Evolutionary conservation across 1,140 invertebrate species (phyloP), one percentile per base, ranked within the genome.

Genomic region (Schmidtea mediterranea): DNA sequence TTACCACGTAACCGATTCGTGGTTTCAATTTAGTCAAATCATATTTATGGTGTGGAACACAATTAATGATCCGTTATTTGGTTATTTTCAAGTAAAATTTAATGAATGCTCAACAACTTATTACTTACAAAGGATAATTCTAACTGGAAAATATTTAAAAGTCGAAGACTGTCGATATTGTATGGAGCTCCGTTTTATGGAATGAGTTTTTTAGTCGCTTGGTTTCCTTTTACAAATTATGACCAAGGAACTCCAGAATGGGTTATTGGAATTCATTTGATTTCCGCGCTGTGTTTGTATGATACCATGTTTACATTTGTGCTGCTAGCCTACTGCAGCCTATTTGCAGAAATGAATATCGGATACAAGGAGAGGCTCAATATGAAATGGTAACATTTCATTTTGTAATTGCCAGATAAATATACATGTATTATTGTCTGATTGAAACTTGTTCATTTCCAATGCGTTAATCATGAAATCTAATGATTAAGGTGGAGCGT

Each of bases 41-140:
- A 43, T 69, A 9, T 67, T 61, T 48, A 53, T 69, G 52, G 37
- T 68, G 6, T 69, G 67, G 67, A 69, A 69, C 53, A 59, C 67
- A 0, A 53, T 69, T 26, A 69, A 69, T 50, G 67, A 69, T 49
- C 67, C 67, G 5, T 48, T 68, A 36, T 68, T 69, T 54, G 67
- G 63, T 13, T 66, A 67, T 49, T 50, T 57, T 5, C 62, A 32
- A 32, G 26, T 32, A 32, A 10, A 6, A 6, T 32, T 10, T 32
- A 32, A 6, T 6, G 10, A 6, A 32, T 32, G 3, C 10, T 32
- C 26, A 3, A 32, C 26, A 10, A 6, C 3, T 32, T 6, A 32
- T 6, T 32, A 32, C 5, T 32, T 32, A 6, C 10, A 32, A 3
- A 65, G 48, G 63, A 65, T 51, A 58, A 54, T 23, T 54, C 54